A percentile compares a stretch with the other conserved stretches of the same genome.
Conservation (phyloP, 2,797 vertebrate species). For the Alosa sapidissima region DNA sequence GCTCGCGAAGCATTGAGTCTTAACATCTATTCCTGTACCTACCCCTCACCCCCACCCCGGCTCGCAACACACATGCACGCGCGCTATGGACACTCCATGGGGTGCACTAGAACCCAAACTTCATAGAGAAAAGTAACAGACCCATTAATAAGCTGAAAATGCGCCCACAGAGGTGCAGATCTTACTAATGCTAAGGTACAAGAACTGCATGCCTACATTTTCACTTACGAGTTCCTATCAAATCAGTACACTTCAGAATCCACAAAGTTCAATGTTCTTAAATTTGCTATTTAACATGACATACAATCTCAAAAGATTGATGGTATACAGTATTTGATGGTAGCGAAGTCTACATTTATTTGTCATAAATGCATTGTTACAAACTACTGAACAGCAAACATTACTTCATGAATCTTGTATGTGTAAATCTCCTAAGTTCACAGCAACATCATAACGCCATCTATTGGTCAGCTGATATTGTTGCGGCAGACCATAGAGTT, state of each 20-base stretch:
- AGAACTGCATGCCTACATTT: neutral
- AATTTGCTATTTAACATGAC: neutral
- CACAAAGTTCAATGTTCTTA: neutral
- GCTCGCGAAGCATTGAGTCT: constrained; percentile 61
- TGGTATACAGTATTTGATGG: neutral
- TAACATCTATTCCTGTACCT: constrained; percentile 62
- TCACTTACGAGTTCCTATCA: neutral
- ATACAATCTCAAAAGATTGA: neutral
- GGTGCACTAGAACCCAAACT: neutral
- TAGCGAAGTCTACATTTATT: neutral
- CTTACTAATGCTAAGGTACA: neutral
- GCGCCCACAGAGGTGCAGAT: neutral
- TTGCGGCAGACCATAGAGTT: neutral
- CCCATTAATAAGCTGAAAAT: neutral
- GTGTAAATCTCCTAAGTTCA: neutral
- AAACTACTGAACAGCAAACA: neutral
- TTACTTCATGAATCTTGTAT: neutral
- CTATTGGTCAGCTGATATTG: neutral
- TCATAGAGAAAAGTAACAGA: neutral
- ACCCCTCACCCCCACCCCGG: neutral
- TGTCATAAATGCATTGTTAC: neutral
- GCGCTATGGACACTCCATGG: neutral
- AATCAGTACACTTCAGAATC: neutral
- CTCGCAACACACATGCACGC: neutral
- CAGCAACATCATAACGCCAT: neutral